Base-by-base conservation (phyloP, 2,888 invertebrate genomes). In the Ditula angustiorana region DNA sequence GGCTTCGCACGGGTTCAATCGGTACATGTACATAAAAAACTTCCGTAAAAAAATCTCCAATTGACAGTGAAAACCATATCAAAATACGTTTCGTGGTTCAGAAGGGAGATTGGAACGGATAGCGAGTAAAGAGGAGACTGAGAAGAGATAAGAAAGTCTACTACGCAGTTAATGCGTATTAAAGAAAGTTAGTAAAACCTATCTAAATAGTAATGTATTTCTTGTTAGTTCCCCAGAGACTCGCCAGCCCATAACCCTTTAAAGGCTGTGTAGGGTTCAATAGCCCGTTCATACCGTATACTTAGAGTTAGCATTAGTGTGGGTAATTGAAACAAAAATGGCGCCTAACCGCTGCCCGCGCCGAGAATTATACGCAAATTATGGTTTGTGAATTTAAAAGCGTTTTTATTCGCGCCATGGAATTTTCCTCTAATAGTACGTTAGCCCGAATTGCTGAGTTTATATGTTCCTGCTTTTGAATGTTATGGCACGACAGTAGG, bases 291-390 rank as follows among this genome's bases (percentile, higher is more conserved):
- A 30, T 23, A 28, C 37, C 41, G 35, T 60, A 60, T 60, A 60
- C 50, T 50, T 60, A 57, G 2, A 46, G 30, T 28, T n/a, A 26
- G 23, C 41, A 63, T 63, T 37, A 57, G 56, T 50, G 24, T n/a
- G 7, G 10, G 52, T 58, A 64, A 64, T 58, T 64, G 63, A 64
- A 64, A 46, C 46, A 52, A 52, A 62, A 64, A 64, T 64, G 46
- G 63, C 63, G 46, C 13, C 58, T 64, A 64, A 64, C 57, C 52
- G 58, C 63, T 24, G 30, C 28, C 23, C 37, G 37, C 44, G 26
- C 24, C 21, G 28, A 8, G 41, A 41, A 41, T 50, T 50, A 50
- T 50, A 33, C 30, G n/a, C 49, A 52, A 64, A 64, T 64, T 64
- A 52, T 23, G 52, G 33, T 58, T 58, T 30, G 28, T 63, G 52